Evolutionary conservation across 1,140 invertebrate genomes (phyloP).

Genomic region (Neocloeon triangulifer): DNA sequence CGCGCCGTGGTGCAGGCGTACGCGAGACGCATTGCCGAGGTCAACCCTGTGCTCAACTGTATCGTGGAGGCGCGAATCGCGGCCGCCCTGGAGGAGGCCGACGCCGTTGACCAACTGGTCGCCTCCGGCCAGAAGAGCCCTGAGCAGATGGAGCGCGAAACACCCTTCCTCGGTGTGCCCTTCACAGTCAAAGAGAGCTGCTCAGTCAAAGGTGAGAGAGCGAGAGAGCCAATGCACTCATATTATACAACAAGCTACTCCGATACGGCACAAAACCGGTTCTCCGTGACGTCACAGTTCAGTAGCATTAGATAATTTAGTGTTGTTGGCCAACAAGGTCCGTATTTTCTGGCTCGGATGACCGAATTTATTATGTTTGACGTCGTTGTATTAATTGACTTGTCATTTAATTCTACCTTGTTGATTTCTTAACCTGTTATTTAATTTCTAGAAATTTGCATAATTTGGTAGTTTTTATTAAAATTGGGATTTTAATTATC

Average conservation of each 20-base stretch:
- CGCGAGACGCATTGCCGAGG: conserved; percentile 39
- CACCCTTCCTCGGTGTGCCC: conserved; percentile 53
- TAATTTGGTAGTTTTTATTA: too few relatives aligned
- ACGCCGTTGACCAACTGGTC: conserved; percentile 28
- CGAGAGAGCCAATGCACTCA: background rate
- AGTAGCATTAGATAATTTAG: too few relatives aligned
- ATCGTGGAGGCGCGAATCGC: conserved; percentile 46
- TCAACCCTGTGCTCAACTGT: conserved; percentile 48
- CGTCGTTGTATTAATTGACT: too few relatives aligned
- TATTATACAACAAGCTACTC: background rate
- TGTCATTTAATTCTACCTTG: too few relatives aligned
- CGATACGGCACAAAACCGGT: background rate
- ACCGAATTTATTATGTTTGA: too few relatives aligned
- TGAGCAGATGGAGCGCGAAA: conserved; percentile 22
- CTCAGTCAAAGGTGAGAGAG: conserved; percentile 30
- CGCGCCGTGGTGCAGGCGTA: conserved; percentile 36
- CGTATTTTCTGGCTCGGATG: too few relatives aligned
- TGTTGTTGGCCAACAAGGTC: too few relatives aligned
- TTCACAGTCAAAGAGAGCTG: conserved; percentile 54
- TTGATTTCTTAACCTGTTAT: too few relatives aligned
- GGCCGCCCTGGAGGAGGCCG: conserved; percentile 42
- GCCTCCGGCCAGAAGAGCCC: conserved; percentile 16
- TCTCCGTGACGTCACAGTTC: background rate
- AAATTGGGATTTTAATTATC: too few relatives aligned
- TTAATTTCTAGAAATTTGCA: too few relatives aligned